Conservation (phyloP, 1,140 invertebrate species). For the Atta texana region DNA sequence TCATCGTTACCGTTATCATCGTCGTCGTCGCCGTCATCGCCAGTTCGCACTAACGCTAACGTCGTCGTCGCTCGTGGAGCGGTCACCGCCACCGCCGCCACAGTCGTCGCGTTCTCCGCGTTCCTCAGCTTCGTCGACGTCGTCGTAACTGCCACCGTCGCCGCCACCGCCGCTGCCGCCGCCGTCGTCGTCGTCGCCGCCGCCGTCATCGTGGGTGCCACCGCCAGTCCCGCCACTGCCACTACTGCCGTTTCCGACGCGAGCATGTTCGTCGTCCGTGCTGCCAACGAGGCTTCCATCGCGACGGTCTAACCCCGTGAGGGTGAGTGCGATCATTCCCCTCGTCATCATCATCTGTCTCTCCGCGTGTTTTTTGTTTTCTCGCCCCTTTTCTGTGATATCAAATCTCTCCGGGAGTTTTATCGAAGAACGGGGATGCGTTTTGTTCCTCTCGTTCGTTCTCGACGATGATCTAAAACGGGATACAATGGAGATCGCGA, state of each 20-base stretch:
- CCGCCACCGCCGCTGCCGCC: too few relatives aligned
- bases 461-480: background rate
- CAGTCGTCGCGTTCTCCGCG: background rate
- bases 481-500: background rate
- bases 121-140: background rate
- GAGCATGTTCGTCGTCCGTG: constrained; percentile 41
- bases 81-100: background rate
- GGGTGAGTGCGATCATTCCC: constrained; percentile 62
- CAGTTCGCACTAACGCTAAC: constrained; percentile 33
- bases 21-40: background rate
- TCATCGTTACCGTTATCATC: constrained; percentile 1
- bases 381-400: too few relatives aligned
- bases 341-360: background rate
- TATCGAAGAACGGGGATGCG: background rate
- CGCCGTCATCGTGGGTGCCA: constrained; percentile 10
- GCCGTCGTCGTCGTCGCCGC: background rate
- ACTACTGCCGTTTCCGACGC: constrained; percentile 72
- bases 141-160: background rate
- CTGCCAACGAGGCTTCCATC: constrained; percentile 69
- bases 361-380: background rate
- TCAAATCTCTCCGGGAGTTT: background rate
- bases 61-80: background rate
- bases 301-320: constrained; percentile 65
- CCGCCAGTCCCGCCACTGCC: constrained; percentile 68
- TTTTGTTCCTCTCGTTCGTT: background rate